These are phyloP conservation scores for Actias luna DNA, from an alignment of 2,888 invertebrate species.

Conservation along the genomic window DNA sequence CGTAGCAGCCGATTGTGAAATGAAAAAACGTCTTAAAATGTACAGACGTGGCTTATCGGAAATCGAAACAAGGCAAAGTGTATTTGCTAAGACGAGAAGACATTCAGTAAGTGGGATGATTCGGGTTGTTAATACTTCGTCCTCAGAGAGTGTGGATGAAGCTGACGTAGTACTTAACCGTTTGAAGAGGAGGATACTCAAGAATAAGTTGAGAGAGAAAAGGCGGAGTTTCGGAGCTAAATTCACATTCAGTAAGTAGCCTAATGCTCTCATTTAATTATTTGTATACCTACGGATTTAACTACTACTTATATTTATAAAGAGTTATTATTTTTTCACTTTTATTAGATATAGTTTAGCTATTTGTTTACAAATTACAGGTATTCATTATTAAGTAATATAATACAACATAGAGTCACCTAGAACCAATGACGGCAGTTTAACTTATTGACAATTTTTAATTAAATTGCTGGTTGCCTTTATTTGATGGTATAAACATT, in stretches of 20 bases:
- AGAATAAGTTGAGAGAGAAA: slow-evolving; percentile 74
- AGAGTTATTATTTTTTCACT: too few species aligned
- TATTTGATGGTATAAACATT: too few species aligned
- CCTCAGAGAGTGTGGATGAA: slow-evolving; percentile 78
- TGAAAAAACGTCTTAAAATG: slow-evolving; percentile 75
- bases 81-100: slow-evolving; percentile 59
- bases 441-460: too few species aligned
- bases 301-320: too few species aligned
- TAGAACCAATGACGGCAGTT: too few species aligned
- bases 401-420: too few species aligned
- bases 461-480: too few species aligned
- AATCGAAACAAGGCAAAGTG: slow-evolving; percentile 55
- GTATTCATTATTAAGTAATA: too few species aligned
- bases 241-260: slow-evolving; percentile 61
- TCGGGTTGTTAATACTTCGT: slow-evolving; percentile 61
- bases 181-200: slow-evolving; percentile 75
- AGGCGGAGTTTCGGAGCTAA: slow-evolving; percentile 61
- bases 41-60: slow-evolving; percentile 77
- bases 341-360: too few species aligned
- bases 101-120: slow-evolving; percentile 62
- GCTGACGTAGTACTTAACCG: slow-evolving; percentile 76
- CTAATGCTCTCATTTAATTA: too few species aligned
- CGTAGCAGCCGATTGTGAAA: slow-evolving; percentile 69
- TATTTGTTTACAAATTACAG: too few species aligned
- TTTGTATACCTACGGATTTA: too few species aligned